A percentile compares a stretch with the other conserved stretches of the same genome.
Evolutionary conservation across 2,797 vertebrate genomes (phyloP).

Genomic region (Antrozous pallidus): DNA sequence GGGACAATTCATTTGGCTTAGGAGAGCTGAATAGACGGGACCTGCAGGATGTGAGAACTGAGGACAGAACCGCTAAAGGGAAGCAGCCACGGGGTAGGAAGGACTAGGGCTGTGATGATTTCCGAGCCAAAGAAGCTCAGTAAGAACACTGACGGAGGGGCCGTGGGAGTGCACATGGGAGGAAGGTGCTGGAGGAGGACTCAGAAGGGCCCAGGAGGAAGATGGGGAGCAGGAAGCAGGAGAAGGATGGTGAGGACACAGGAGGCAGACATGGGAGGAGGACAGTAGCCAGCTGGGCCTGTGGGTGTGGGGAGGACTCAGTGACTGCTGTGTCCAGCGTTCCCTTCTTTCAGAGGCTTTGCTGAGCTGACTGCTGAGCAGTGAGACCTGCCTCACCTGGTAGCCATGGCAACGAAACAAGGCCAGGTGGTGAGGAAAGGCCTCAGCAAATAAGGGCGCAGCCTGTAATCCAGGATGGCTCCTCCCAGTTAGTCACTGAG

Average conservation of each 20-base stretch:
- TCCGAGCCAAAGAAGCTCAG: neutral
- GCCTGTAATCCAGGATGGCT: neutral
- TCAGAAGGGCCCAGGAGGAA: neutral
- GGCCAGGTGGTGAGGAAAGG: neutral
- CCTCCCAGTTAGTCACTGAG: neutral
- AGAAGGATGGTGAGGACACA: neutral
- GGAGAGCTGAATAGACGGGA: fast-evolving
- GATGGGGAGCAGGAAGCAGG: neutral
- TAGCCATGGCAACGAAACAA: neutral
- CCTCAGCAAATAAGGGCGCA: neutral
- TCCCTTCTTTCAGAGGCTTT: neutral
- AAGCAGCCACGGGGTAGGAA: neutral
- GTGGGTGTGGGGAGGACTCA: neutral
- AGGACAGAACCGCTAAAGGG: neutral
- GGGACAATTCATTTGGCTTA: neutral
- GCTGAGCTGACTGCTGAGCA: neutral
- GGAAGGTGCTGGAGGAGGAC: neutral
- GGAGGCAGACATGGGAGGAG: neutral
- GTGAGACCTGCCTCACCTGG: neutral
- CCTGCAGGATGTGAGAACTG: neutral
- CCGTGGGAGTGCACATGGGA: neutral
- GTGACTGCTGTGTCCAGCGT: neutral
- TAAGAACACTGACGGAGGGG: neutral
- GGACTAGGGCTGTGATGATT: neutral
- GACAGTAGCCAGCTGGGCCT: too few relatives aligned